Conservation (phyloP, 37 sponge, comb jelly and placozoan genomes). For the Geodia barretti region DNA sequence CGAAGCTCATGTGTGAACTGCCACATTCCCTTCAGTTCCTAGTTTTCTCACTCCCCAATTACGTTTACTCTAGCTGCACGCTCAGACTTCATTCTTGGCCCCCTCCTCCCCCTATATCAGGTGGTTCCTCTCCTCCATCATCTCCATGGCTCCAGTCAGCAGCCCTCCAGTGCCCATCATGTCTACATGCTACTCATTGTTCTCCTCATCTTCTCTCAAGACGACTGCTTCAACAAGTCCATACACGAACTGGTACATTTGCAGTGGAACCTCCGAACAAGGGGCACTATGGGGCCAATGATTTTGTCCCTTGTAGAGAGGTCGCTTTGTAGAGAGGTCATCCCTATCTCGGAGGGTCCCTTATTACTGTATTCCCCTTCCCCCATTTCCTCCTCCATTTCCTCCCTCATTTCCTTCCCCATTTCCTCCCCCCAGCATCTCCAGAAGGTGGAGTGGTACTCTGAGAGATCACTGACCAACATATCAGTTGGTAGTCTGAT, state of each 20-base stretch:
- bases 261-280: too few species aligned
- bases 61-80: too few species aligned
- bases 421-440: constrained; percentile 40
- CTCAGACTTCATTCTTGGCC: too few species aligned
- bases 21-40: too few species aligned
- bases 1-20: too few species aligned
- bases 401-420: neutral
- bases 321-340: too few species aligned
- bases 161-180: constrained; percentile 87
- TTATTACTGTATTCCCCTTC: neutral
- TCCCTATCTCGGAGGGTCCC: too few species aligned
- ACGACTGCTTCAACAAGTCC: constrained; percentile 89
- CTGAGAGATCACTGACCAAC: constrained; percentile 62
- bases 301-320: too few species aligned
- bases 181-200: constrained; percentile 96
- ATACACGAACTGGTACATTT: constrained; percentile 86
- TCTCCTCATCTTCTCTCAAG: constrained; percentile 95
- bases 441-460: constrained; percentile 85
- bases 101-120: constrained; percentile 2
- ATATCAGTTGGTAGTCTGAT: constrained; percentile 88
- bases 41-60: too few species aligned
- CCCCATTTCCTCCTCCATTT: neutral
- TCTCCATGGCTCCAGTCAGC: constrained; percentile 65
- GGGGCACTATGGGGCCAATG: too few species aligned
- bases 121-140: constrained; percentile 84